A percentile compares a stretch with the other conserved stretches of the same genome.
Conservation (phyloP, 64 coral and sea anemone species). For the Platygyra sinensis region DNA sequence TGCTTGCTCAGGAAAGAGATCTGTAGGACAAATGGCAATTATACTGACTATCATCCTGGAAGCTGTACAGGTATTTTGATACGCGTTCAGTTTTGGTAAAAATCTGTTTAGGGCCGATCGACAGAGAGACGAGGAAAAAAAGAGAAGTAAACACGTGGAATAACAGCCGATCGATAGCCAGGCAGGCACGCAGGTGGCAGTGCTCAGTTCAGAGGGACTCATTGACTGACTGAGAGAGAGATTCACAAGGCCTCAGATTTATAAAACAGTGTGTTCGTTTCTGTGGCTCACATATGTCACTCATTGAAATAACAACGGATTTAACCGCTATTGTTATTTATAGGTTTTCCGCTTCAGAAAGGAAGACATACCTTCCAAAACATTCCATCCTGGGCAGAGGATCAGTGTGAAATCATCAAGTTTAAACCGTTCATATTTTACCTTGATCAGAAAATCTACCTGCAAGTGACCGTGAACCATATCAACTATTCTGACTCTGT, state of each 20-base stretch:
- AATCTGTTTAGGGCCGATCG: too few relatives aligned
- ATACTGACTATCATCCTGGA: conserved; percentile 39
- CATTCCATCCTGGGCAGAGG: not conserved
- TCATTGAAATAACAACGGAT: not conserved
- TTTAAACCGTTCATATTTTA: conserved; percentile 58
- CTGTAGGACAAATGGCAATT: conserved; percentile 30
- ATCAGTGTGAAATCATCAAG: conserved; percentile 17
- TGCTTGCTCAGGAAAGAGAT: conserved; percentile 54
- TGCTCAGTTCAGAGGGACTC: too few relatives aligned
- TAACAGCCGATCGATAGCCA: not conserved
- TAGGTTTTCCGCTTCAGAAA: conserved; percentile 60
- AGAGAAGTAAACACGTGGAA: too few relatives aligned
- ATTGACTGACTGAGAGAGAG: not conserved
- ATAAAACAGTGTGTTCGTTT: too few relatives aligned
- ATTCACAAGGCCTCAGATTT: too few relatives aligned
- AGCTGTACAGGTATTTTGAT: conserved; percentile 46
- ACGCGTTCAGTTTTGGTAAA: not conserved
- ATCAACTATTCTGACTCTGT: conserved; percentile 3
- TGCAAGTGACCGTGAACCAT: conserved; percentile 59
- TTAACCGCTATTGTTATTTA: not conserved
- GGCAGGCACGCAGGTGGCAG: too few relatives aligned
- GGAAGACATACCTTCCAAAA: conserved; percentile 10
- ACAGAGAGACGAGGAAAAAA: not conserved
- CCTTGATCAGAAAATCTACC: conserved; percentile 46
- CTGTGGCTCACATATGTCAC: too few relatives aligned